Evolutionary conservation across 2,888 invertebrate genomes (phyloP).

Genomic region (Netelia virgata): DNA sequence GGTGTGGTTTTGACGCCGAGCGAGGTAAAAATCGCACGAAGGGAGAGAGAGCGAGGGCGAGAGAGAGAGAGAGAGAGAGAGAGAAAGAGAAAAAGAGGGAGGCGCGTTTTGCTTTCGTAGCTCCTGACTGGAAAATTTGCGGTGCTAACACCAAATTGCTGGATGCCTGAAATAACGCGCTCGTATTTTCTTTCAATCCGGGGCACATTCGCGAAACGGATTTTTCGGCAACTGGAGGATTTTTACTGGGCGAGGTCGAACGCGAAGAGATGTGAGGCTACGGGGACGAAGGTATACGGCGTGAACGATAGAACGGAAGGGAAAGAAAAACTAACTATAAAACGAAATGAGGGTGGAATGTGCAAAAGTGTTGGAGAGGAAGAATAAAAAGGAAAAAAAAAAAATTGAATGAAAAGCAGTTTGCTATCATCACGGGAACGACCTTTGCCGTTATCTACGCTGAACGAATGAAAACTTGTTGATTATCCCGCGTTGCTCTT

Average conservation of each 20-base stretch:
- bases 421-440: constrained; percentile 7
- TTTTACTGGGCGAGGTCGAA: constrained; percentile 59
- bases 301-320: constrained; percentile 32
- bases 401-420: constrained; percentile 30
- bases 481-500: constrained; percentile 4
- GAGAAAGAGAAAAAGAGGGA: constrained; percentile 19
- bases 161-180: constrained; percentile 80
- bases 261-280: constrained; percentile 51
- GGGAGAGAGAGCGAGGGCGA: neutral
- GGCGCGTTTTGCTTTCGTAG: constrained; percentile 68
- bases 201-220: constrained; percentile 71
- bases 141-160: constrained; percentile 63
- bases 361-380: neutral
- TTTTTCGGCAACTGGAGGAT: constrained; percentile 72
- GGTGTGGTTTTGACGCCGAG: constrained; percentile 42
- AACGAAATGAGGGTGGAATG: constrained; percentile 17
- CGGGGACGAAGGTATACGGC: constrained; percentile 19
- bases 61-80: constrained; percentile 22
- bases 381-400: neutral
- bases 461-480: constrained; percentile 16
- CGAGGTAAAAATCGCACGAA: constrained; percentile 36
- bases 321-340: constrained; percentile 47
- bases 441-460: neutral
- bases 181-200: constrained; percentile 83
- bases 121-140: constrained; percentile 70